A percentile compares a stretch with the other conserved stretches of the same genome.
These are phyloP conservation scores for Caracal caracal DNA, from an alignment of 2,113 vertebrate genomes.

Conservation along the genomic window DNA sequence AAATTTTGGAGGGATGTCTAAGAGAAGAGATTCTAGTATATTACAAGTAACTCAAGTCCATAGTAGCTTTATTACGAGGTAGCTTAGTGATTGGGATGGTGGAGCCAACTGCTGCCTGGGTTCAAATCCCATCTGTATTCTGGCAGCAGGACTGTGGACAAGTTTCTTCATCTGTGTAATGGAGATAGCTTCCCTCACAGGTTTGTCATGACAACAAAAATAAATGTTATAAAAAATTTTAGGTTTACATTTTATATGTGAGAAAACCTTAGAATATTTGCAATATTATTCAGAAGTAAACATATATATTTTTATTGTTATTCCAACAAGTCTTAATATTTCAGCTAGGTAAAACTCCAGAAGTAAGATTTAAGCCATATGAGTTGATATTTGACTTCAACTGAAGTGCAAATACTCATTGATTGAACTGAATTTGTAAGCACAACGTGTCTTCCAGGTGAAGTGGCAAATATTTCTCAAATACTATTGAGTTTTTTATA, in stretches of 20 bases:
- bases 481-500: neutral
- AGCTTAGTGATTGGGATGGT: neutral
- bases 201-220: neutral
- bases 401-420: neutral
- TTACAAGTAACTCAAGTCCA: neutral
- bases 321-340: neutral
- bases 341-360: neutral
- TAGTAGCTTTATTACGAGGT: neutral
- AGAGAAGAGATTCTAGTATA: neutral
- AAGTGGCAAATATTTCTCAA: neutral
- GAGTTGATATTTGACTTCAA: slow-evolving; percentile 6
- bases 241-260: neutral
- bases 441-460: neutral
- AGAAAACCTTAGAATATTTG: neutral
- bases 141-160: neutral
- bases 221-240: neutral
- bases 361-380: neutral
- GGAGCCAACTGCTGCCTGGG: neutral
- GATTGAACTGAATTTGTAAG: neutral
- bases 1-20: neutral
- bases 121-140: neutral
- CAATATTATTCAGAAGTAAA: neutral
- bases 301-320: neutral
- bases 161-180: neutral
- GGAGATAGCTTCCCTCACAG: neutral